phyloP scores from a whole-genome alignment of 2,888 invertebrate genomes.

The Octonoba sinensis region DNA sequence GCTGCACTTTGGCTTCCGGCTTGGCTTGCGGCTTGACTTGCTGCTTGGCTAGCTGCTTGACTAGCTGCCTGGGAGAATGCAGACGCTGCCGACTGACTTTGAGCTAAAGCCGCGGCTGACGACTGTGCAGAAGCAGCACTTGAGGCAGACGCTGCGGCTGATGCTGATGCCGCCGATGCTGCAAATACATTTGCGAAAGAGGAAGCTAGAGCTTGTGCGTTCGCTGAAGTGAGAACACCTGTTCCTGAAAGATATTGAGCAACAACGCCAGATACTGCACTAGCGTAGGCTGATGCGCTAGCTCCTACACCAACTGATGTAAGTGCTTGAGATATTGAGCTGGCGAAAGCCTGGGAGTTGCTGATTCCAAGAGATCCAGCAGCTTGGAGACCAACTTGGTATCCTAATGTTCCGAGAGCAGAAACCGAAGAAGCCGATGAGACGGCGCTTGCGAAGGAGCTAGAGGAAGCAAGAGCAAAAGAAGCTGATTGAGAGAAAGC shows the following conservation, averaged over 20 bases:
- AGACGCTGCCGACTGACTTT: background rate
- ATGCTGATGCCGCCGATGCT: background rate
- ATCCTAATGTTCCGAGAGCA: conserved; percentile 2
- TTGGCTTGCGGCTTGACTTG: background rate
- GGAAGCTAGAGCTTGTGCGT: conserved; percentile 15
- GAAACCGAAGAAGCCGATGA: conserved; percentile 13
- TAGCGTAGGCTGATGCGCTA: conserved; percentile 13
- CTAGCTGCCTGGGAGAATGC: background rate
- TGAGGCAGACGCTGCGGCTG: background rate
- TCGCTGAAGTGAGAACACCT: background rate
- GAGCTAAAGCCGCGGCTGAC: conserved; percentile 8
- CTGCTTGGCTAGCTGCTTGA: conserved; percentile 13
- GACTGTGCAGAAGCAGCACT: background rate
- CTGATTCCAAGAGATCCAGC: conserved; percentile 9
- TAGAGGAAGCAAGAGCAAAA: conserved; percentile 11
- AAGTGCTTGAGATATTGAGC: conserved; percentile 8
- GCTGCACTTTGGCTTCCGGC: background rate
- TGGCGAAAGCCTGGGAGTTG: conserved; percentile 8
- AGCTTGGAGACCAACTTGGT: background rate
- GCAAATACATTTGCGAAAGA: conserved; percentile 1
- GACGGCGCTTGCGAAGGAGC: conserved; percentile 19
- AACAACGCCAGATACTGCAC: conserved; percentile 12
- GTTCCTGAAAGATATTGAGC: background rate
- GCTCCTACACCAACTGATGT: conserved; percentile 13
- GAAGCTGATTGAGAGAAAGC: conserved; percentile 14